Percentiles rank a stretch among this genome's conserved stretches.
phyloP scores from a whole-genome alignment of 2,113 vertebrate genomes.

The Hemiprocne comata region DNA sequence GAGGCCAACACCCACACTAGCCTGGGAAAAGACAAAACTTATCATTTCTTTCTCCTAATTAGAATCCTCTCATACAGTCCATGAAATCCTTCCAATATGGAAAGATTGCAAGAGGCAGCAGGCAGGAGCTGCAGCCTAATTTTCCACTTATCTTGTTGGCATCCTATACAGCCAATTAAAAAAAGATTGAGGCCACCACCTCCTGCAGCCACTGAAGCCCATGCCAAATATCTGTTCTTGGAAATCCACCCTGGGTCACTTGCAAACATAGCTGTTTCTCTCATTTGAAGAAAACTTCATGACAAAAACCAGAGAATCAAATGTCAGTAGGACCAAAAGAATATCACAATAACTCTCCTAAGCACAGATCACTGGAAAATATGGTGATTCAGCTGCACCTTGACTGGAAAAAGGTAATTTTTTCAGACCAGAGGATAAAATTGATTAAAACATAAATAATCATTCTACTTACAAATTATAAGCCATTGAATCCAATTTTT shows the following conservation, averaged over 20 bases:
- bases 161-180: not conserved
- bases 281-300: not conserved
- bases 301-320: not conserved
- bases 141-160: not conserved
- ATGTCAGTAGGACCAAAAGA: not conserved
- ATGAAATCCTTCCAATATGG: slow-evolving; percentile 2
- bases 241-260: not conserved
- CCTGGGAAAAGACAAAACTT: slow-evolving; percentile 30
- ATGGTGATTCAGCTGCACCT: not conserved
- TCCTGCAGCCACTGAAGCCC: not conserved
- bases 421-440: not conserved
- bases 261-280: not conserved
- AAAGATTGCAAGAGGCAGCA: slow-evolving; percentile 1
- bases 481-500: not conserved
- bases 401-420: not conserved
- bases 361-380: not conserved
- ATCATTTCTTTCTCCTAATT: not conserved
- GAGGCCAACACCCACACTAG: not conserved
- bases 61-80: not conserved
- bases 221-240: not conserved
- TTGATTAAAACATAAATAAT: not conserved
- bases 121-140: slow-evolving; percentile 1
- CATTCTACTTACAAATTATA: not conserved
- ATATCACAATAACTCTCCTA: not conserved
- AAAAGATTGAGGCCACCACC: slow-evolving; percentile 1